phyloP scores from a whole-genome alignment of 2,888 invertebrate species.

The Hydroisotoma schaefferi region DNA sequence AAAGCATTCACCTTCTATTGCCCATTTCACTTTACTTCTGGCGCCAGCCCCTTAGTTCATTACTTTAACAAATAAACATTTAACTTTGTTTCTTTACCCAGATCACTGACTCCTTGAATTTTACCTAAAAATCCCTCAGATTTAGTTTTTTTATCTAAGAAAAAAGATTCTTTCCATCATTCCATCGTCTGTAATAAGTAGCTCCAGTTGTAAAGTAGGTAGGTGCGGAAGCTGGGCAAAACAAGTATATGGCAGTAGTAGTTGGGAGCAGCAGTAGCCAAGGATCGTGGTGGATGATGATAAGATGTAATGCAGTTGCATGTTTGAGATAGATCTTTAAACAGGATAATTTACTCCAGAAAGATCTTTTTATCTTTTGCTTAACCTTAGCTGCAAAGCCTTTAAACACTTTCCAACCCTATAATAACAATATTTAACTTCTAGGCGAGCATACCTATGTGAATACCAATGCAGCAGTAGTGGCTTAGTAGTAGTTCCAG shows the following conservation, averaged over 20 bases:
- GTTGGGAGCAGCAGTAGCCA: background rate
- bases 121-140: conserved; percentile 9
- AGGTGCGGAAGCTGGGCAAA: background rate
- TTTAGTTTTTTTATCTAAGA: conserved; percentile 3
- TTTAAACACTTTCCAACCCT: background rate
- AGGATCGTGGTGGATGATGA: too few relatives aligned
- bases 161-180: background rate
- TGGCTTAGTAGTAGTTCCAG: background rate
- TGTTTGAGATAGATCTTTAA: background rate
- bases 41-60: conserved; percentile 46
- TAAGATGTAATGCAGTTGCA: background rate
- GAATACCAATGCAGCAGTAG: too few relatives aligned
- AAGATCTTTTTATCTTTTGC: background rate
- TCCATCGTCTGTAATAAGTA: background rate
- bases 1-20: conserved; percentile 42
- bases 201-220: background rate
- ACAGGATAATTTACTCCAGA: background rate
- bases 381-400: background rate
- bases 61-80: conserved; percentile 29
- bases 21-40: conserved; percentile 44
- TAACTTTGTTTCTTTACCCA: conserved; percentile 23
- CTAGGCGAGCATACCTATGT: too few relatives aligned
- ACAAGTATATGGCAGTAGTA: background rate
- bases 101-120: conserved; percentile 17
- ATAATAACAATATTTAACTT: background rate